Conservation (phyloP, 1,140 invertebrate genomes). For the Anoplophora glabripennis region DNA sequence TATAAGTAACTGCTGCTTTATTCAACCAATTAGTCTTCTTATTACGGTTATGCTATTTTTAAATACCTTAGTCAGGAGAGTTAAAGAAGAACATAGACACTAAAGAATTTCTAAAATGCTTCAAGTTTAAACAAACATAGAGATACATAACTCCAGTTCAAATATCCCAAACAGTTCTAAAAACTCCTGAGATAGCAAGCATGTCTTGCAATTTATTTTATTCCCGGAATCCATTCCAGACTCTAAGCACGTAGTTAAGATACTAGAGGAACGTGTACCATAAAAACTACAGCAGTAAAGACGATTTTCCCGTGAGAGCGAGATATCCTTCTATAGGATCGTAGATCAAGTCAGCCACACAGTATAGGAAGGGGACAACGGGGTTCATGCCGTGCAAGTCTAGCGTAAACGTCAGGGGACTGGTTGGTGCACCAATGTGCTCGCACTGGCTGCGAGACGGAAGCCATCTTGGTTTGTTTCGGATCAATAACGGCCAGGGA, state of each 20-base stretch:
- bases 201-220: constrained; percentile 47
- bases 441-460: constrained; percentile 31
- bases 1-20: no score
- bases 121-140: not conserved
- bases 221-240: constrained; percentile 46
- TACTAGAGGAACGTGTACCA: constrained; percentile 19
- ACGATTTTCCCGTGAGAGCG: constrained; percentile 18
- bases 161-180: constrained; percentile 24
- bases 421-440: constrained; percentile 33
- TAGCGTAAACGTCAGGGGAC: constrained; percentile 31
- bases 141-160: not conserved
- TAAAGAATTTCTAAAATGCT: not conserved
- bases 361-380: constrained; percentile 13
- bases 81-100: not conserved
- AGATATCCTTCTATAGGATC: constrained; percentile 32
- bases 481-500: constrained; percentile 41
- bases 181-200: constrained; percentile 38
- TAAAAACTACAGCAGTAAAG: constrained; percentile 18
- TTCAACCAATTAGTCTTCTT: no score
- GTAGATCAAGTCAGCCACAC: constrained; percentile 34
- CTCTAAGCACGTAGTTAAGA: constrained; percentile 40
- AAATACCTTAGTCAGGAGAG: no score
- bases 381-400: constrained; percentile 27
- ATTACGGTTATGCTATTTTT: no score
- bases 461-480: constrained; percentile 41